A percentile compares a stretch with the other conserved stretches of the same genome.
These are phyloP conservation scores for Drosophila nigritarsus DNA, from an alignment of 2,888 invertebrate species.

Conservation along the genomic window DNA sequence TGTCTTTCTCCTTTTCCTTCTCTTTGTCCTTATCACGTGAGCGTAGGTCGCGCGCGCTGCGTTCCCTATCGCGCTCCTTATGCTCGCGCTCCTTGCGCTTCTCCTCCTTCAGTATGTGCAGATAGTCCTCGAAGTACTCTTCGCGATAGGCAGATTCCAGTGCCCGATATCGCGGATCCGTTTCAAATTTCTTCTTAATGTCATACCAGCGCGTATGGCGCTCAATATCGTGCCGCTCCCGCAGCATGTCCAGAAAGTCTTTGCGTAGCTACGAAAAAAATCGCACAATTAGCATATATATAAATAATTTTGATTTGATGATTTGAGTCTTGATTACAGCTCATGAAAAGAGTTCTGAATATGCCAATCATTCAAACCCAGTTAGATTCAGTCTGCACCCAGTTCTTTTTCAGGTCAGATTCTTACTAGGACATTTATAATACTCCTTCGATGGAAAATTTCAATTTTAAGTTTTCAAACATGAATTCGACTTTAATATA, in stretches of 20 bases:
- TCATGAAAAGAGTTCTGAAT: neutral
- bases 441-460: neutral
- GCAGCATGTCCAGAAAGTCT: conserved; percentile 95
- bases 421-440: neutral
- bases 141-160: conserved; percentile 95
- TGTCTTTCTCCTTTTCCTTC: conserved; percentile 66
- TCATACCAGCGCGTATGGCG: conserved; percentile 97
- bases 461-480: neutral
- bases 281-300: neutral
- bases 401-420: neutral
- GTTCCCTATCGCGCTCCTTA: conserved; percentile 80
- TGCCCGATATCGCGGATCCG: conserved; percentile 95
- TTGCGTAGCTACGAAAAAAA: conserved; percentile 88
- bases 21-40: conserved; percentile 72
- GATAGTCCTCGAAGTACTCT: conserved; percentile 97
- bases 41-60: conserved; percentile 77
- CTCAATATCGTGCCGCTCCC: conserved; percentile 94
- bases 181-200: conserved; percentile 95
- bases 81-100: conserved; percentile 86
- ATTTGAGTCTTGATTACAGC: neutral
- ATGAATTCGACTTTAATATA: neutral
- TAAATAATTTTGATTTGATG: neutral
- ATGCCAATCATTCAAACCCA: neutral
- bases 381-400: neutral
- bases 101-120: conserved; percentile 94